phyloP scores from a whole-genome alignment of 2,888 invertebrate genomes.

The Furcula furcula region DNA sequence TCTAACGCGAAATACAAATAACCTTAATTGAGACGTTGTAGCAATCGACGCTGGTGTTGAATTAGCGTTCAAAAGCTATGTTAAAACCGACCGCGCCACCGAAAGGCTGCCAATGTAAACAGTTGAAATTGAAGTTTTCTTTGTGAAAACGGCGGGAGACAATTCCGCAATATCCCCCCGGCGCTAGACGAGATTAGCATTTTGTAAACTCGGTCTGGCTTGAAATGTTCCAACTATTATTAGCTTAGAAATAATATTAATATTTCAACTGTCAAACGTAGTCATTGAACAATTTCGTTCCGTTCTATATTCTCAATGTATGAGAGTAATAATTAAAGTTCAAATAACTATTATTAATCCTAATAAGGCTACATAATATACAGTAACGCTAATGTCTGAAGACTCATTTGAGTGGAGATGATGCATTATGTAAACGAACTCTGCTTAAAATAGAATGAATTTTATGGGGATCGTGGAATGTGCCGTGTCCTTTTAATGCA shows the following conservation, averaged over 20 bases:
- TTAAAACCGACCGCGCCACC: conserved; percentile 23
- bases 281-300: background rate
- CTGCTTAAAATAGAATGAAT: conserved; percentile 15
- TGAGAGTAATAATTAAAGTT: background rate
- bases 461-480: conserved; percentile 27
- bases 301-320: no score
- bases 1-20: conserved; percentile 34
- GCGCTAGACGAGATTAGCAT: conserved; percentile 36
- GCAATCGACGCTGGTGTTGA: conserved; percentile 34
- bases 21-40: conserved; percentile 40
- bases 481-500: conserved; percentile 46
- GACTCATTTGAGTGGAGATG: conserved; percentile 12
- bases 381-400: conserved; percentile 15
- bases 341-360: background rate
- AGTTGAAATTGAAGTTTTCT: conserved; percentile 43
- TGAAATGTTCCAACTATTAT: conserved; percentile 18
- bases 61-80: conserved; percentile 30
- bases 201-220: conserved; percentile 27
- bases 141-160: conserved; percentile 26
- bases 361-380: background rate
- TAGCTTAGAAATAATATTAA: conserved; percentile 6
- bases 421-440: conserved; percentile 25
- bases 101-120: conserved; percentile 42
- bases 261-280: background rate
- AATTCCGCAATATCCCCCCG: conserved; percentile 33